Percentiles rank a stretch among this genome's conserved stretches.
Evolutionary conservation across 1,140 invertebrate species (phyloP).

Genomic region (Drosophila neocordata): DNA sequence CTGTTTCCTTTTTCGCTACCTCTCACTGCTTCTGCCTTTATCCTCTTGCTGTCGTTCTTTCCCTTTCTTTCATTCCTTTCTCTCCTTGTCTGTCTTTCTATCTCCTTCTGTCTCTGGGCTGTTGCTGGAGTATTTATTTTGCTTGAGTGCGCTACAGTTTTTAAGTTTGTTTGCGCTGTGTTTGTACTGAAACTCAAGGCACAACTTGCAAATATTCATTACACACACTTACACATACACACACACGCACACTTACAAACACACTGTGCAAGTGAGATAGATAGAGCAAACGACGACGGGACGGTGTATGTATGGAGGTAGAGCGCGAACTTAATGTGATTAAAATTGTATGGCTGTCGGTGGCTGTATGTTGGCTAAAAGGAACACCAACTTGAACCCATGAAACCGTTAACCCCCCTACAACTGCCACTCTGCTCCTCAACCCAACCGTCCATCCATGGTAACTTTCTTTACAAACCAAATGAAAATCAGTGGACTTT

Average conservation of each 20-base stretch:
- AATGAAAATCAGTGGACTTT: not conserved
- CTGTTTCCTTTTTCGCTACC: not conserved
- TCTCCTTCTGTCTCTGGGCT: not conserved
- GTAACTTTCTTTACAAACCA: not conserved
- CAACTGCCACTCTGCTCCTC: not conserved
- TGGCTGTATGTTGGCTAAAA: slow-evolving; percentile 42
- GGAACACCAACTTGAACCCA: slow-evolving; percentile 12
- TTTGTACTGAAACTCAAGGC: slow-evolving; percentile 62
- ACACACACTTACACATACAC: slow-evolving; percentile 56
- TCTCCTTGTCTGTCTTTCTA: not conserved
- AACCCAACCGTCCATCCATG: not conserved
- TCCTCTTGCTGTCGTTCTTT: not conserved
- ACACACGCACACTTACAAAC: slow-evolving; percentile 22
- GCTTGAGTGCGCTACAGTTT: slow-evolving; percentile 78
- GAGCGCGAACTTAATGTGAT: slow-evolving; percentile 74
- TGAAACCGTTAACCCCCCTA: not conserved
- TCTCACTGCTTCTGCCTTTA: not conserved
- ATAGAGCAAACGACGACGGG: not conserved
- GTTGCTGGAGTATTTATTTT: slow-evolving; percentile 75
- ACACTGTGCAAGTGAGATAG: not conserved
- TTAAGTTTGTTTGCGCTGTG: slow-evolving; percentile 77
- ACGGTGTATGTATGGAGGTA: slow-evolving; percentile 20
- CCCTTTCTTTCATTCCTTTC: too few species aligned
- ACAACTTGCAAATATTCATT: slow-evolving; percentile 80
- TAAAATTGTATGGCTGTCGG: slow-evolving; percentile 76